Percentiles rank a stretch among this genome's conserved stretches.
These are phyloP conservation scores for Alectura lathami DNA, from an alignment of 2,113 vertebrate species.

Conservation along the genomic window DNA sequence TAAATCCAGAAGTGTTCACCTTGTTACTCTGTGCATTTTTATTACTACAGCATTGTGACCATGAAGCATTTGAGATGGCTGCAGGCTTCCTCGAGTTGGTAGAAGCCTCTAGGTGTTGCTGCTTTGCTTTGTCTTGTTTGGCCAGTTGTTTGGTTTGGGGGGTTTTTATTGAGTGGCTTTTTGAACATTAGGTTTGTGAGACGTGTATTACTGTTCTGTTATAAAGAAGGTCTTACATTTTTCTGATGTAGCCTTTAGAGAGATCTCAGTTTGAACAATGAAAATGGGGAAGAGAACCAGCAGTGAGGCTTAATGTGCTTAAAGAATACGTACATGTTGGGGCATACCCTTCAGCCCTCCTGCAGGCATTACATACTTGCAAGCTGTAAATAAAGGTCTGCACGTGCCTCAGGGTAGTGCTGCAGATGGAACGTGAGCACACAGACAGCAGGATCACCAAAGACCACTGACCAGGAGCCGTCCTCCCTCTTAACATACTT, in stretches of 20 bases:
- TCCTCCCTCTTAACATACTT: not conserved
- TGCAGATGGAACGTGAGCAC: not conserved
- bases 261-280: not conserved
- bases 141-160: too few relatives aligned
- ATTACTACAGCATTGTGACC: not conserved
- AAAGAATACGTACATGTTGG: not conserved
- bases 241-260: not conserved
- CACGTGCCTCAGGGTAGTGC: not conserved
- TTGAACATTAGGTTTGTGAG: not conserved
- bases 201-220: too few relatives aligned
- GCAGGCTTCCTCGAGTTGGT: rapidly evolving
- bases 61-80: not conserved
- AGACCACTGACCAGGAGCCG: not conserved
- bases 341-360: not conserved
- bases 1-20: not conserved
- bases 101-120: not conserved
- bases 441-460: not conserved
- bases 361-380: not conserved
- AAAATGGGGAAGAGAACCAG: not conserved
- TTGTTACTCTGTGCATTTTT: not conserved
- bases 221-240: too few relatives aligned
- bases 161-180: not conserved
- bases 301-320: not conserved
- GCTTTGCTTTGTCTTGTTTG: not conserved
- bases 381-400: not conserved